Conservation (phyloP, 35 echinoderm and acorn worm genomes). For the Acanthaster planci region DNA sequence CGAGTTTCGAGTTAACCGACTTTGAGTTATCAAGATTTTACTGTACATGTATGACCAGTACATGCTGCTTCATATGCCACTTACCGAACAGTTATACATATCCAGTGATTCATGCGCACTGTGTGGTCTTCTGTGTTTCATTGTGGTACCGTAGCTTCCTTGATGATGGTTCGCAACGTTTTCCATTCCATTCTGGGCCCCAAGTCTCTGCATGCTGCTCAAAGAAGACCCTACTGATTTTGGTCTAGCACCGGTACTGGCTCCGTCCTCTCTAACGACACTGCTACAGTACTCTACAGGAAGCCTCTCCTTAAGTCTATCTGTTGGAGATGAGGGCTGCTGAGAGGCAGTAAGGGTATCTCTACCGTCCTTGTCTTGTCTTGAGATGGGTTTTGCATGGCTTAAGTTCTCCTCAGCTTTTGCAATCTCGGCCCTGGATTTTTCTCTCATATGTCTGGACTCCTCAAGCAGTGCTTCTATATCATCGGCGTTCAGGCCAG, state of each 20-base stretch:
- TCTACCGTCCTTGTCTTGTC: neutral
- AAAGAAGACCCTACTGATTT: neutral
- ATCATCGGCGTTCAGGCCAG: constrained; percentile 30
- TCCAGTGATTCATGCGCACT: constrained; percentile 12
- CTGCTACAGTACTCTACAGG: neutral
- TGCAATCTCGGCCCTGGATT: constrained; percentile 74
- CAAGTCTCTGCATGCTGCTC: neutral
- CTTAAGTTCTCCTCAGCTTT: constrained; percentile 60
- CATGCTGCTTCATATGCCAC: neutral
- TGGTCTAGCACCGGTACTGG: neutral
- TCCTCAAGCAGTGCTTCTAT: constrained; percentile 64
- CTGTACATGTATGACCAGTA: neutral
- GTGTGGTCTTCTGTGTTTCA: neutral
- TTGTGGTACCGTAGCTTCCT: neutral
- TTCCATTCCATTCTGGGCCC: neutral
- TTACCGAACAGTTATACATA: neutral
- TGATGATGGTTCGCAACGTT: neutral
- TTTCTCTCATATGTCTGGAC: constrained; percentile 44
- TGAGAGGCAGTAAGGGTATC: neutral
- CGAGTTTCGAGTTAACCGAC: too few relatives aligned
- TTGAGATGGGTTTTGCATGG: constrained; percentile 27
- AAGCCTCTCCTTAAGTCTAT: constrained; percentile 15
- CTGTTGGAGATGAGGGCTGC: neutral
- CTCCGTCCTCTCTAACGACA: neutral
- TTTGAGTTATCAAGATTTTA: neutral